A percentile compares a stretch with the other conserved stretches of the same genome.
Conservation (phyloP, 2,113 vertebrate genomes). For the Gallinago jamesoni region DNA sequence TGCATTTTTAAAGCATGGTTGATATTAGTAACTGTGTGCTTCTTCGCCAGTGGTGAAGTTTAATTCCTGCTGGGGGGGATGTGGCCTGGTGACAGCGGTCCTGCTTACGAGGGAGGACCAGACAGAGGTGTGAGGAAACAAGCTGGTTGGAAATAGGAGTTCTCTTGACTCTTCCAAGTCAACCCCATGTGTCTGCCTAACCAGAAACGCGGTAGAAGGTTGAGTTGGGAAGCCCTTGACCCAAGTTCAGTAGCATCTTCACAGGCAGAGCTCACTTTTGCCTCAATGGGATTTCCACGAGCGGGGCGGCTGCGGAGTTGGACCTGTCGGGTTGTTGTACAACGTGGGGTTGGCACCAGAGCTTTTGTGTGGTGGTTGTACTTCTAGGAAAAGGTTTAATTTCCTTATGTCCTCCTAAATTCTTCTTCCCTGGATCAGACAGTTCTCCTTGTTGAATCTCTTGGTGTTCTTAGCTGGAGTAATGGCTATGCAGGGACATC, state of each 20-base stretch:
- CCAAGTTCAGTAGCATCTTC: background rate
- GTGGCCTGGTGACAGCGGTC: background rate
- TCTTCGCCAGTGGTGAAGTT: background rate
- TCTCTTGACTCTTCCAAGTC: background rate
- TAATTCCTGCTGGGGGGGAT: background rate
- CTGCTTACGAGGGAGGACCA: background rate
- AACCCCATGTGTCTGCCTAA: background rate
- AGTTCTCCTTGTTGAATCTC: background rate
- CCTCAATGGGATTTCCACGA: background rate
- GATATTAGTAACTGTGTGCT: background rate
- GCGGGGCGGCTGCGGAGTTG: background rate
- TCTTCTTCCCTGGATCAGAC: background rate
- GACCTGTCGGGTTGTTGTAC: background rate
- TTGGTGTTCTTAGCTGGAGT: background rate
- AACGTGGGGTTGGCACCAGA: background rate
- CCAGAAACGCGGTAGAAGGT: background rate
- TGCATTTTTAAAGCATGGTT: background rate
- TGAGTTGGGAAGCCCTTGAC: background rate
- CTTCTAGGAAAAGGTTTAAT: background rate
- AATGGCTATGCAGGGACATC: background rate
- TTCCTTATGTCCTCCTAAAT: background rate
- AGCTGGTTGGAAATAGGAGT: background rate
- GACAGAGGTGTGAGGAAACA: background rate
- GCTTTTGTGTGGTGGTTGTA: background rate
- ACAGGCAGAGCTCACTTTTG: background rate